Percentiles rank a stretch among this genome's conserved stretches.
Evolutionary conservation across 2,797 vertebrate genomes (phyloP).

Genomic region (Malurus splendens): DNA sequence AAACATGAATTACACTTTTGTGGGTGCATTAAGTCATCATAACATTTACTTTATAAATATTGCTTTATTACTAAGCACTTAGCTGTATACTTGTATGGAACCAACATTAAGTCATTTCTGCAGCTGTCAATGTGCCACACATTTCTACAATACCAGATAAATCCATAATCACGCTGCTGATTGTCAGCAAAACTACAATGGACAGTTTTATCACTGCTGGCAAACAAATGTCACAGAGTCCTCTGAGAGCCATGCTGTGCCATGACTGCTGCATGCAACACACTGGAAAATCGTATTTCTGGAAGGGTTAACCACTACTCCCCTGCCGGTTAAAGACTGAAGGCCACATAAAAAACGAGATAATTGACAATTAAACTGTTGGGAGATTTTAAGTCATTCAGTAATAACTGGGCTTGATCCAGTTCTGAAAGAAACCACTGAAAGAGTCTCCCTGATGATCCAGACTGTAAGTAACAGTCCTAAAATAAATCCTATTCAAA

Average conservation of each 20-base stretch:
- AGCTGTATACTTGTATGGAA: background rate
- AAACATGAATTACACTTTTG: background rate
- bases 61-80: slow-evolving; percentile 26
- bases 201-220: background rate
- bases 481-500: slow-evolving; percentile 21
- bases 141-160: slow-evolving; percentile 14
- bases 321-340: background rate
- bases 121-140: slow-evolving; percentile 10
- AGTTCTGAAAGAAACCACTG: background rate
- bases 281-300: background rate
- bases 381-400: background rate
- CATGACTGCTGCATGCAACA: background rate
- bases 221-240: slow-evolving; percentile 1
- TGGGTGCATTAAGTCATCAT: background rate
- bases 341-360: background rate
- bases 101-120: slow-evolving; percentile 35
- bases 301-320: background rate
- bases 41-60: slow-evolving; percentile 4
- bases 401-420: background rate
- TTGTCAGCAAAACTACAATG: slow-evolving; percentile 35
- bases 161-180: background rate
- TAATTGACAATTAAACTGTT: slow-evolving; percentile 7
- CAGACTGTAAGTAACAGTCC: slow-evolving; percentile 16
- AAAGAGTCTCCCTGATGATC: background rate
- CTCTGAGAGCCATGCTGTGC: background rate